These are phyloP conservation scores for Chrysemys picta DNA, from an alignment of 2,113 vertebrate species.

Conservation along the genomic window DNA sequence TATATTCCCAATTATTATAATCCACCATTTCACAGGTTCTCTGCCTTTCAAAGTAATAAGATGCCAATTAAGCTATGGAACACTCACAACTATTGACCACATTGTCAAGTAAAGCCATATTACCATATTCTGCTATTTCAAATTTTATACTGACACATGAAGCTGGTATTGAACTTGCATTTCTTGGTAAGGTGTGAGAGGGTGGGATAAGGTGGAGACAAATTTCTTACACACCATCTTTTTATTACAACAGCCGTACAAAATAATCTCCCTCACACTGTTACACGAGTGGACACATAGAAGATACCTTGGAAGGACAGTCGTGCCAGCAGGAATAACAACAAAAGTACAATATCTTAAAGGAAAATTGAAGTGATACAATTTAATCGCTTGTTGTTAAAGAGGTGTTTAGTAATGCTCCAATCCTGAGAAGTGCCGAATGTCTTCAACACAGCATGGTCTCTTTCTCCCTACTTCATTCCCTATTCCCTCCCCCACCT, in stretches of 20 bases:
- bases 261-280: background rate
- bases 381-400: background rate
- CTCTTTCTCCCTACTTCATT: background rate
- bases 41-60: background rate
- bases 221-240: background rate
- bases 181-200: background rate
- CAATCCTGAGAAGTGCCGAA: background rate
- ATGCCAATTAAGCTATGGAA: background rate
- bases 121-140: background rate
- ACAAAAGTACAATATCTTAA: background rate
- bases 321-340: rapidly evolving
- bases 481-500: background rate
- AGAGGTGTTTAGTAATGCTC: background rate
- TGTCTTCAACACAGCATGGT: background rate
- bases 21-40: background rate
- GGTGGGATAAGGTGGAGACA: background rate
- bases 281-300: background rate
- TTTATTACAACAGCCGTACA: background rate
- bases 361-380: background rate
- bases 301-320: rapidly evolving
- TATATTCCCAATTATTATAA: background rate
- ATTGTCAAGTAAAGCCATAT: background rate
- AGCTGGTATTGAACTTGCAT: background rate
- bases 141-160: background rate
- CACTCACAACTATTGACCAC: background rate